Evolutionary conservation across 2,888 invertebrate genomes (phyloP).

Genomic region (Aphodius granarius): DNA sequence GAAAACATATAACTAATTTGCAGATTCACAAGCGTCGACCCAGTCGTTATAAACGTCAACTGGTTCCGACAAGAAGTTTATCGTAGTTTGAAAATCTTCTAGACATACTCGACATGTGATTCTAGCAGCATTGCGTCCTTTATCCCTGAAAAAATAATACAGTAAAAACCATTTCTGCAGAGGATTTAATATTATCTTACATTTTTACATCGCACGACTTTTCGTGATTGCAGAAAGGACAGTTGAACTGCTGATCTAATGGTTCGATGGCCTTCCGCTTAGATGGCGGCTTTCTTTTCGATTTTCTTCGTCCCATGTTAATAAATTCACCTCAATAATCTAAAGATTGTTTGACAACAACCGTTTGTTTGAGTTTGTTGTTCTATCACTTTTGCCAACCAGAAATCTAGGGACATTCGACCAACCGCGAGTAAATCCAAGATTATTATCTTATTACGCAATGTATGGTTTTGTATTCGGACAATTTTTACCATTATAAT

Average conservation of each 20-base stretch:
- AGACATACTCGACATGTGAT: constrained; percentile 95
- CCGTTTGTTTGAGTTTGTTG: no score
- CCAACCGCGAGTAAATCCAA: no score
- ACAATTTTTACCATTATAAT: no score
- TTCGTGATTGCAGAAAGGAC: constrained; percentile 99
- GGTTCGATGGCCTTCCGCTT: constrained; percentile 92
- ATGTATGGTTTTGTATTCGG: no score
- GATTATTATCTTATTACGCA: no score
- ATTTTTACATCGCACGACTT: constrained; percentile 99
- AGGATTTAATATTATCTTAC: constrained; percentile 64
- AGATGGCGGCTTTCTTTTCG: constrained; percentile 95
- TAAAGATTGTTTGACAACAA: not conserved
- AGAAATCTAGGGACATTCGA: no score
- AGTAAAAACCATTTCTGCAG: constrained; percentile 7
- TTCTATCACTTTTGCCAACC: no score
- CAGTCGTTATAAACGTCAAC: constrained; percentile 99
- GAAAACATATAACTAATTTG: constrained; percentile 63
- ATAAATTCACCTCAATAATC: constrained; percentile 33
- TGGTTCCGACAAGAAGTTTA: constrained; percentile 95
- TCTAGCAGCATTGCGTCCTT: constrained; percentile 88
- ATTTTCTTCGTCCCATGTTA: constrained; percentile 92
- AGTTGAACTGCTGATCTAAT: constrained; percentile 94
- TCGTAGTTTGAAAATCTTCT: constrained; percentile 95
- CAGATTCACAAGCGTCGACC: constrained; percentile 98
- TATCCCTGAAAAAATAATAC: constrained; percentile 73